Evolutionary conservation across 2,797 vertebrate genomes (phyloP).

Genomic region (Karalla daura): DNA sequence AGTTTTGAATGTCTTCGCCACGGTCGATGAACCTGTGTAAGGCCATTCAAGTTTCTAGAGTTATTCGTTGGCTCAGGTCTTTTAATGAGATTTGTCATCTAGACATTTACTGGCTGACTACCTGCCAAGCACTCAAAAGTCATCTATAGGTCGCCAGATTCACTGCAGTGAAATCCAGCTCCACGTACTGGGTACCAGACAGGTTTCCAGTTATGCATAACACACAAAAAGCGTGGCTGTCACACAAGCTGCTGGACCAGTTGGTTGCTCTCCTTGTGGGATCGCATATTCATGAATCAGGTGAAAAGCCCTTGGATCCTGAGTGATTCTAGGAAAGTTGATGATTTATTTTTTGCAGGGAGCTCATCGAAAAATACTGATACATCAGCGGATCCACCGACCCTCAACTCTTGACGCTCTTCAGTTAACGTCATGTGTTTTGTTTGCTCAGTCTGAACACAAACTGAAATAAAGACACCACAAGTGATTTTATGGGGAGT

Average conservation of each 20-base stretch:
- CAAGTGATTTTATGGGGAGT: background rate
- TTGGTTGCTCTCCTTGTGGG: background rate
- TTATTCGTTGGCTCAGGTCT: background rate
- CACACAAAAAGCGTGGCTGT: background rate
- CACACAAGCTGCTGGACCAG: background rate
- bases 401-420: no score
- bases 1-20: background rate
- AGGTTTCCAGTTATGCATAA: background rate
- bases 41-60: background rate
- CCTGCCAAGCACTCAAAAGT: background rate
- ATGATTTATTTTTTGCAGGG: no score
- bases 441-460: background rate
- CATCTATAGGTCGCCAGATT: background rate
- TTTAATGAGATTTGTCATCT: background rate
- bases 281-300: conserved; percentile 1
- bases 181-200: background rate
- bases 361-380: no score
- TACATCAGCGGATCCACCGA: no score
- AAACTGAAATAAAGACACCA: background rate
- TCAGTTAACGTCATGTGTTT: background rate
- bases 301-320: conserved; percentile 1
- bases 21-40: background rate
- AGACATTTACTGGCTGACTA: background rate
- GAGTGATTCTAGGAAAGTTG: background rate
- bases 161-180: background rate